Percentiles rank a stretch among this genome's conserved stretches.
Conservation (phyloP, 2,797 vertebrate species). For the Microctenopoma steveboyesi region DNA sequence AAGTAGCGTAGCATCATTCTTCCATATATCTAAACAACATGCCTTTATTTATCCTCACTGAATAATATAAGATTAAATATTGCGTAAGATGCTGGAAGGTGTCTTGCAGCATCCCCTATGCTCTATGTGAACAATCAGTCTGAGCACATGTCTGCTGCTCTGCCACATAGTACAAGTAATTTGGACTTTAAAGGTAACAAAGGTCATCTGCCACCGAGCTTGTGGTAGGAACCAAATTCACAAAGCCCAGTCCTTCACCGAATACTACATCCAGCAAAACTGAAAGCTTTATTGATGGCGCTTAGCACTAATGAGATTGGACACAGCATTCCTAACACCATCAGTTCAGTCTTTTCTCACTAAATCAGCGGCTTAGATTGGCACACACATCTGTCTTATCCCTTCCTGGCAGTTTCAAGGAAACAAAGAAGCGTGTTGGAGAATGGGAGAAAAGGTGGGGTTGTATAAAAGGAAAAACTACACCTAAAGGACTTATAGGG, state of each 20-base stretch:
- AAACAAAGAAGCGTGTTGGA: constrained; percentile 56
- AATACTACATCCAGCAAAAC: constrained; percentile 48
- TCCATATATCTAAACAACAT: neutral
- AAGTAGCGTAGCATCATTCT: neutral
- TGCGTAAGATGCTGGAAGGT: neutral
- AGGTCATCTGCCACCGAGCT: constrained; percentile 39
- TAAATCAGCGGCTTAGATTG: constrained; percentile 76
- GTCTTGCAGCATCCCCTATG: neutral
- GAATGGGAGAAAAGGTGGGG: constrained; percentile 56
- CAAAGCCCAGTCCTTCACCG: constrained; percentile 37
- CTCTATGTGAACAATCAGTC: neutral
- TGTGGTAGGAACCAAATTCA: constrained; percentile 38
- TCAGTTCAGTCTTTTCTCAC: constrained; percentile 52
- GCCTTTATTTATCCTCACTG: neutral
- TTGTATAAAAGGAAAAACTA: constrained; percentile 40
- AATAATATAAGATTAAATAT: neutral
- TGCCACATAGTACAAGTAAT: constrained; percentile 26
- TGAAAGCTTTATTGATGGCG: constrained; percentile 74
- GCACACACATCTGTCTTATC: constrained; percentile 64
- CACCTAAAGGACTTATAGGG: constrained; percentile 56
- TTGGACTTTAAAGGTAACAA: constrained; percentile 41
- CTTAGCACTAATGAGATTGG: constrained; percentile 67
- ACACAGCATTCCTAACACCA: constrained; percentile 58
- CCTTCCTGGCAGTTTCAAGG: constrained; percentile 37
- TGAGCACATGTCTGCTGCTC: neutral